phyloP scores from a whole-genome alignment of 2,113 vertebrate genomes.

The Colistium nudipinnis region DNA sequence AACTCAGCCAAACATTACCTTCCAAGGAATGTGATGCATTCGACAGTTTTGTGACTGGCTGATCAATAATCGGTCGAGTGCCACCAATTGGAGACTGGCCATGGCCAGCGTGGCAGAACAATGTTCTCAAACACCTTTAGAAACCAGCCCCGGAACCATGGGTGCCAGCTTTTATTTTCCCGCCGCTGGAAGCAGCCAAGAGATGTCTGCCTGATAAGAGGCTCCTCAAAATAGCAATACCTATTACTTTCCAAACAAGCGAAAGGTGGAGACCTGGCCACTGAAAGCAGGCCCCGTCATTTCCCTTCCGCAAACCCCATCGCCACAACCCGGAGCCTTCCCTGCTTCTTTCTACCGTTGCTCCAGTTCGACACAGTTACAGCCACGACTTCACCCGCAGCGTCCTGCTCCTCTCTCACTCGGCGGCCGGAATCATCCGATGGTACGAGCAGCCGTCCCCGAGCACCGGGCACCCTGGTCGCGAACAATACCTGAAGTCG shows the following conservation, averaged over 20 bases:
- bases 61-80: too few species aligned
- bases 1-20: not conserved
- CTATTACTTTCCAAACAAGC: conserved; percentile 5
- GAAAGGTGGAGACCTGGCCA: conserved; percentile 12
- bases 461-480: conserved; percentile 53
- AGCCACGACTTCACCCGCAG: conserved; percentile 16
- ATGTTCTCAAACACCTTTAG: conserved; percentile 18
- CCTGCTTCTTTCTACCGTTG: too few species aligned
- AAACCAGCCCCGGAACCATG: conserved; percentile 19
- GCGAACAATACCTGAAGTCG: conserved; percentile 56
- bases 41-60: not conserved
- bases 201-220: conserved; percentile 36
- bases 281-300: too few species aligned
- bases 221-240: not conserved
- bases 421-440: conserved; percentile 41
- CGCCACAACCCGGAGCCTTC: too few species aligned
- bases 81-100: too few species aligned
- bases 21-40: not conserved
- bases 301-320: too few species aligned
- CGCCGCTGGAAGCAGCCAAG: conserved; percentile 15
- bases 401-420: not conserved
- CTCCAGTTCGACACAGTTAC: too few species aligned
- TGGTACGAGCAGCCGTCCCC: conserved; percentile 41
- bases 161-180: conserved; percentile 10
- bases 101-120: not conserved